These are phyloP conservation scores for Platycnemis pennipes DNA, from an alignment of 2,888 invertebrate species.

Conservation along the genomic window DNA sequence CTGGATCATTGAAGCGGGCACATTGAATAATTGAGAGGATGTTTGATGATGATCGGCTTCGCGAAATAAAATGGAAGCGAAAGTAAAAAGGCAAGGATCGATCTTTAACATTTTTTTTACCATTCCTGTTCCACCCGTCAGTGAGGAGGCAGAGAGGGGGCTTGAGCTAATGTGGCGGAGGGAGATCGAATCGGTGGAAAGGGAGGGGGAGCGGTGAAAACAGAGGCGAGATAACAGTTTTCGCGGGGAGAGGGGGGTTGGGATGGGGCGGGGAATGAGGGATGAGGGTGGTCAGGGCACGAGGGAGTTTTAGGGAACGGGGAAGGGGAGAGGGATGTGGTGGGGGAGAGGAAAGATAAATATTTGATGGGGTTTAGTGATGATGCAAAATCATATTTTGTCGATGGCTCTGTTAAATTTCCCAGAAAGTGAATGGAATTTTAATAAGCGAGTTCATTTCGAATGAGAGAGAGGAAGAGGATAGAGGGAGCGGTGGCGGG, in stretches of 20 bases:
- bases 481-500: neutral
- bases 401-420: slow-evolving; percentile 62
- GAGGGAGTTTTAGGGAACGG: neutral
- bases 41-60: slow-evolving; percentile 67
- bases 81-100: neutral
- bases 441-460: slow-evolving; percentile 62
- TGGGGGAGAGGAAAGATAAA: slow-evolving; percentile 23
- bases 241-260: neutral
- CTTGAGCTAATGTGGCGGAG: neutral
- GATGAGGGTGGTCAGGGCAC: neutral
- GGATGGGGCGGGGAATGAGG: neutral
- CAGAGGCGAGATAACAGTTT: neutral
- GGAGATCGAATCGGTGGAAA: neutral
- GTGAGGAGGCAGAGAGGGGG: neutral
- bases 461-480: slow-evolving; percentile 28
- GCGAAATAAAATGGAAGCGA: slow-evolving; percentile 58
- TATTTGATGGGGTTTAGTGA: slow-evolving; percentile 60
- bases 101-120: neutral
- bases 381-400: slow-evolving; percentile 67
- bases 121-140: neutral
- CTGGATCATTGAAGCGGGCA: slow-evolving; percentile 60
- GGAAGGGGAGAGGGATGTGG: neutral
- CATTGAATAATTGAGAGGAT: slow-evolving; percentile 63
- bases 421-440: slow-evolving; percentile 67
- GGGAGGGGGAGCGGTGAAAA: neutral